Base-by-base conservation (phyloP, 2,888 invertebrate species). In the Elaeidobius kamerunicus region DNA sequence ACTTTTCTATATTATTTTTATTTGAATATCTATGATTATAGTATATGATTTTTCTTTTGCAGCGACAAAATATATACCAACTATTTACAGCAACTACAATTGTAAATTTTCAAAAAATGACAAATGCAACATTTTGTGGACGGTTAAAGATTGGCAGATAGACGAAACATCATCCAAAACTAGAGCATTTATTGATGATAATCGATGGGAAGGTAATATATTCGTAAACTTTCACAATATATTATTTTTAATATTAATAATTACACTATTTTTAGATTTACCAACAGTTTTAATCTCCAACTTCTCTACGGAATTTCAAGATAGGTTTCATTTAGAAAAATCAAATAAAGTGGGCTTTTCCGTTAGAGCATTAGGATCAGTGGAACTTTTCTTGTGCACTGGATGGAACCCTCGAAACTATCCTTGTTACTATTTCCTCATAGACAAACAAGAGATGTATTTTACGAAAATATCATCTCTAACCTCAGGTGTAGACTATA, bases 201-300 rank as follows among this genome's bases (percentile, higher is more conserved):
- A 59, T 7, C 56, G 72, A 56, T 71, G 70, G 70, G 69, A 71
- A 66, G 68, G 70, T 71, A 61, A n/a, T 16, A 9, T 36, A 16
- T 2, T 36, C 17, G 9, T 23, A 23, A 23, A 23, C 5, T 23
- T 23, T 9, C 23, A 6, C 23, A 23, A 6, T 23, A 23, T 23
- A 9, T n/a, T n/a, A n/a, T n/a, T n/a, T n/a, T n/a, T n/a, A n/a
- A n/a, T n/a, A 17, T 44, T 17, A 36, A 3, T 19, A 14, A 16
- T 20, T 48, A 17, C 34, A 46, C 20, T 50, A 39, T 42, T 61
- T 63, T 43, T 48, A 71, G 71, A 66, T 61, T 63, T 70, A 39
- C 65, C 67, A 12, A 65, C 63, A 11, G 59, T 66, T 36, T 52
- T 65, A 20, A 63, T 65, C 12, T 62, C 65, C 23, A 67, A 65